Conservation (phyloP, 2,113 vertebrate species). For the Ancistrus triradiatus region DNA sequence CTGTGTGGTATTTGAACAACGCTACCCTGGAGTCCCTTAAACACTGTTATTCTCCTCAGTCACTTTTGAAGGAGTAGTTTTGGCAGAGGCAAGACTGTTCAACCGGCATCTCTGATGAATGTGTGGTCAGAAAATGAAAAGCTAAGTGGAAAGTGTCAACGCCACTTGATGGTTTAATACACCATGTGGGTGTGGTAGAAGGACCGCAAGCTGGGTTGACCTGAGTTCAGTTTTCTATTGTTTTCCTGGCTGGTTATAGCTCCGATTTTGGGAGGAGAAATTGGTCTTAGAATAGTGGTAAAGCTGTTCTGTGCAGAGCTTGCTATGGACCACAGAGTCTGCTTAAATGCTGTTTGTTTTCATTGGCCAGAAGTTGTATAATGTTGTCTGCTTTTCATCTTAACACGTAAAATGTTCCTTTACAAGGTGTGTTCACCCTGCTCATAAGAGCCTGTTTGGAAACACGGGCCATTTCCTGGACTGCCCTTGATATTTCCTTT, state of each 20-base stretch:
- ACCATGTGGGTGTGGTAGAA: constrained; percentile 26
- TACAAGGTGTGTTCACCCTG: constrained; percentile 35
- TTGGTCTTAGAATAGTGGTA: constrained; percentile 10
- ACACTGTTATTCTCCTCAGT: constrained; percentile 47
- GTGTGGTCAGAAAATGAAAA: constrained; percentile 36
- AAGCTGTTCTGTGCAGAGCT: constrained; percentile 5
- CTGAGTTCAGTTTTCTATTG: constrained; percentile 8
- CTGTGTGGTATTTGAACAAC: constrained; percentile 52
- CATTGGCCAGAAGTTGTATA: constrained; percentile 39
- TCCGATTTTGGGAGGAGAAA: not conserved
- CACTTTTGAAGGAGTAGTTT: constrained; percentile 22
- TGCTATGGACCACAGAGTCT: not conserved
- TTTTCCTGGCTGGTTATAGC: not conserved
- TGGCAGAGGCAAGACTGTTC: constrained; percentile 20
- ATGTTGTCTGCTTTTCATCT: constrained; percentile 44
- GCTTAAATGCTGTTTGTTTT: constrained; percentile 24
- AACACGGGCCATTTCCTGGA: constrained; percentile 35
- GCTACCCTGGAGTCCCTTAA: constrained; percentile 52
- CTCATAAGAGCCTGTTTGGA: constrained; percentile 30
- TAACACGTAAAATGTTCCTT: constrained; percentile 31
- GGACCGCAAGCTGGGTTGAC: constrained; percentile 8
- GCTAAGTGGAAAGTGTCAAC: constrained; percentile 42
- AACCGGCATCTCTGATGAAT: constrained; percentile 13
- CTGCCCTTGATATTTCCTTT: constrained; percentile 24
- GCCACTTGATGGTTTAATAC: constrained; percentile 29